Percentiles rank a stretch among this genome's conserved stretches.
Evolutionary conservation across 2,888 invertebrate genomes (phyloP).

Genomic region (Eupeodes luniger): DNA sequence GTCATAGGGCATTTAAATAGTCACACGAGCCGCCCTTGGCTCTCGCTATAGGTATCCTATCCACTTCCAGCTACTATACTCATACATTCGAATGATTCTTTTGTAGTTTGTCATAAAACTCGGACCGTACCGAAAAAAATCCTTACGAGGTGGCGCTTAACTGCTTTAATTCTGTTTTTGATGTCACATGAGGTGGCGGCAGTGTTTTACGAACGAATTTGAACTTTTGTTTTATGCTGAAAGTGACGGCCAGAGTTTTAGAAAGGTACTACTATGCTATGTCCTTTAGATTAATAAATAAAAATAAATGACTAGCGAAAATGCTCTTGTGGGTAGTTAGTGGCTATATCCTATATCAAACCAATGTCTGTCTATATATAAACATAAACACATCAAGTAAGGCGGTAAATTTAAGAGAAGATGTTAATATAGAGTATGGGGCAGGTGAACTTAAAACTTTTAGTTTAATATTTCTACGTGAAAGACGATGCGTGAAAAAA

Average conservation of each 20-base stretch:
- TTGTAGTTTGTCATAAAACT: slow-evolving; percentile 35
- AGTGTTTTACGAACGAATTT: slow-evolving; percentile 6
- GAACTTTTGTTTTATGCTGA: slow-evolving; percentile 22
- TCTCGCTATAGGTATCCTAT: no score
- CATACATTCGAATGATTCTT: slow-evolving; percentile 27
- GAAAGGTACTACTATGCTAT: neutral
- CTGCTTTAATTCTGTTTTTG: slow-evolving; percentile 20
- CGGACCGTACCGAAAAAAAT: neutral
- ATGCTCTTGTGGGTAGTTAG: slow-evolving; percentile 20
- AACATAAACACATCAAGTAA: neutral
- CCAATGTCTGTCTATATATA: neutral
- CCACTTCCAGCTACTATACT: neutral
- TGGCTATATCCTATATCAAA: slow-evolving; percentile 1
- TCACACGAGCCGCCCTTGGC: slow-evolving; percentile 31
- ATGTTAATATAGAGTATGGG: no score
- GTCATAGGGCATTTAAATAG: slow-evolving; percentile 49
- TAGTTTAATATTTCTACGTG: no score
- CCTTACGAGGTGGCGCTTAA: slow-evolving; percentile 14
- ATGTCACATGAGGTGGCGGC: slow-evolving; percentile 27
- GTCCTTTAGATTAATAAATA: slow-evolving; percentile 20
- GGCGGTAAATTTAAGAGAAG: neutral
- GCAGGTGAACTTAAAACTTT: no score
- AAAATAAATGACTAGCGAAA: slow-evolving; percentile 26
- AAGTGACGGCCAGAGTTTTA: neutral
- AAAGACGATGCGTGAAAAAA: no score